These are phyloP conservation scores for Onthophagus taurus DNA, from an alignment of 1,140 invertebrate genomes.

Conservation along the genomic window DNA sequence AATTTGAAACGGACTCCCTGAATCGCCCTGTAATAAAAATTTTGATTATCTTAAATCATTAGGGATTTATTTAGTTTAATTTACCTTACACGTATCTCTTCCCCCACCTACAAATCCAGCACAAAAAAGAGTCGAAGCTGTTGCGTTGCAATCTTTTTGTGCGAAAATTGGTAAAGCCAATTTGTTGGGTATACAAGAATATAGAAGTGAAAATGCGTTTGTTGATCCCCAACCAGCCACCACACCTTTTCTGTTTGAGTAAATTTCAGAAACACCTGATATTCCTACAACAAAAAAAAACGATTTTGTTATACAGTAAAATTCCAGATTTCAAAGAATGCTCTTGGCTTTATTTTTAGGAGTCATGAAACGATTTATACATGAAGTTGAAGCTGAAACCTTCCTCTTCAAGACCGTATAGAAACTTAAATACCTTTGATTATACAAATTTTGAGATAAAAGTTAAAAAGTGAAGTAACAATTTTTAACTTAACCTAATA, in stretches of 20 bases:
- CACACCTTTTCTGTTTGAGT: background rate
- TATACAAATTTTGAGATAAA: too few species aligned
- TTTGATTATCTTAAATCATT: background rate
- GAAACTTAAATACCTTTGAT: too few species aligned
- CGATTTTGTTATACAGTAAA: too few species aligned
- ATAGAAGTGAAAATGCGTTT: background rate
- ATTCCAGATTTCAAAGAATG: too few species aligned
- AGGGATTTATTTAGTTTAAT: background rate
- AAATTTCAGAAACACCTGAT: too few species aligned
- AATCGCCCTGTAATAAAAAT: background rate
- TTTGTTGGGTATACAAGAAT: conserved; percentile 3
- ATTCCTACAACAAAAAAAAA: too few species aligned
- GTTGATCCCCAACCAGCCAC: conserved; percentile 3
- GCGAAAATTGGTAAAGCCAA: background rate
- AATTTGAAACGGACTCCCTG: background rate
- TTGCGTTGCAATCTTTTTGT: background rate
- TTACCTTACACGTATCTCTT: background rate
- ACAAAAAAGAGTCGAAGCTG: background rate
- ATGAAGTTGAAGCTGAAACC: too few species aligned
- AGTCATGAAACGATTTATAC: too few species aligned
- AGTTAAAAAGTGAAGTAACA: too few species aligned
- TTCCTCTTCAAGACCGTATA: too few species aligned
- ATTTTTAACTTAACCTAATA: too few species aligned
- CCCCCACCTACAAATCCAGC: conserved; percentile 7
- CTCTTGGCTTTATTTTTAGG: too few species aligned